Evolutionary conservation across 2,113 vertebrate genomes (phyloP).

Genomic region (Benitochromis conjunctus): DNA sequence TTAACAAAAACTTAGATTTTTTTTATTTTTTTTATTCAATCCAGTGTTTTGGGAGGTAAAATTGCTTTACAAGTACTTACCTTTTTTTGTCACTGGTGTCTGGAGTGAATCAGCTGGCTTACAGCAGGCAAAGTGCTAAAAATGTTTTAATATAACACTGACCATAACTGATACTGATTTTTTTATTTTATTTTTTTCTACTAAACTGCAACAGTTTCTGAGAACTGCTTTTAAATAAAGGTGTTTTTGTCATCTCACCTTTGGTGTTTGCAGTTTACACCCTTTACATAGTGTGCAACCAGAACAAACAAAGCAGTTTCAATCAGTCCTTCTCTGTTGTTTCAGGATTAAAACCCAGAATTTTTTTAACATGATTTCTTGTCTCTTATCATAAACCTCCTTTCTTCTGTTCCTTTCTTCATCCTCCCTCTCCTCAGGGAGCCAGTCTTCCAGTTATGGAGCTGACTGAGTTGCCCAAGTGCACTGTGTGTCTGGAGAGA

Average conservation of each 20-base stretch:
- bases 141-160: not conserved
- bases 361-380: not conserved
- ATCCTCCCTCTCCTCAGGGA: conserved; percentile 72
- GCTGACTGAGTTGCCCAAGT: conserved; percentile 94
- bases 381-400: not conserved
- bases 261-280: not conserved
- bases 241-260: not conserved
- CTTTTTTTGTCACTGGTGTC: not conserved
- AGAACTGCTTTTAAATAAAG: not conserved
- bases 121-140: not conserved
- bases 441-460: conserved; percentile 98
- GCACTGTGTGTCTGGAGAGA: conserved; percentile 95
- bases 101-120: not conserved
- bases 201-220: not conserved
- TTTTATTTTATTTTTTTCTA: too few relatives aligned
- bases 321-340: not conserved
- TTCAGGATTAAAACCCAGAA: not conserved
- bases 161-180: not conserved
- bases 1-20: not conserved
- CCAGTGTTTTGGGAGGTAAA: not conserved
- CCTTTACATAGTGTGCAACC: not conserved
- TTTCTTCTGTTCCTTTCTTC: not conserved
- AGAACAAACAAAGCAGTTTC: not conserved
- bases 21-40: not conserved
- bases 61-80: not conserved